Evolutionary conservation across 2,888 invertebrate genomes (phyloP).

Genomic region (Zootermopsis nevadensis): DNA sequence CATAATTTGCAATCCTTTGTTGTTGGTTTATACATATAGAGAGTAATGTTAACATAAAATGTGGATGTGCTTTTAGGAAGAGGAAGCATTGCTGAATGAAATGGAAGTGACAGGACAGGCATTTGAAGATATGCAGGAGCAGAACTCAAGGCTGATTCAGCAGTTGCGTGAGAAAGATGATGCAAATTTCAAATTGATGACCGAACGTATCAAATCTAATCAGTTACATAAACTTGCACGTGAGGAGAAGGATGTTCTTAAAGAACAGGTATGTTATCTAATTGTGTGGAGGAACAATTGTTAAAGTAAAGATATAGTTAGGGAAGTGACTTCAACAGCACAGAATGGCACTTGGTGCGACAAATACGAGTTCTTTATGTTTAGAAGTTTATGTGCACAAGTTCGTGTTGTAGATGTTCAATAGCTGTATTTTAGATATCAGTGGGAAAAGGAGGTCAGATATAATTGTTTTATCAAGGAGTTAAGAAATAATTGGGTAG

Average conservation of each 20-base stretch:
- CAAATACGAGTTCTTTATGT: too few relatives aligned
- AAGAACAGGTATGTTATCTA: conserved; percentile 77
- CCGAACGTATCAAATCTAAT: conserved; percentile 94
- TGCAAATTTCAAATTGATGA: conserved; percentile 98
- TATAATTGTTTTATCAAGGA: too few relatives aligned
- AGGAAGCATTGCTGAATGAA: conserved; percentile 96
- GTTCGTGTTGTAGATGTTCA: too few relatives aligned
- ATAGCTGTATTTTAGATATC: too few relatives aligned
- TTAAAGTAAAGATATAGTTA: too few relatives aligned
- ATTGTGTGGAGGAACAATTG: too few relatives aligned
- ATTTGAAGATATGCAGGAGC: conserved; percentile 99
- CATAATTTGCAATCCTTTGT: background rate
- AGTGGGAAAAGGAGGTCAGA: too few relatives aligned
- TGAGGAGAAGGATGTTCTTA: conserved; percentile 94
- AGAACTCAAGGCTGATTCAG: conserved; percentile 94
- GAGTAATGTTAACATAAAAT: background rate
- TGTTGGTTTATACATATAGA: background rate
- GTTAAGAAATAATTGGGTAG: too few relatives aligned
- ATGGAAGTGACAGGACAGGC: conserved; percentile 99
- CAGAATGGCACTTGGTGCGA: too few relatives aligned
- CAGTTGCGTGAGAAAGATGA: conserved; percentile 97
- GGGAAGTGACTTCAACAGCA: too few relatives aligned
- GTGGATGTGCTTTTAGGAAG: conserved; percentile 72
- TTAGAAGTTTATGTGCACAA: too few relatives aligned
- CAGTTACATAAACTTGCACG: conserved; percentile 93